A percentile compares a stretch with the other conserved stretches of the same genome.
Conservation (phyloP, 2,797 vertebrate genomes). For the Danio kyathit region DNA sequence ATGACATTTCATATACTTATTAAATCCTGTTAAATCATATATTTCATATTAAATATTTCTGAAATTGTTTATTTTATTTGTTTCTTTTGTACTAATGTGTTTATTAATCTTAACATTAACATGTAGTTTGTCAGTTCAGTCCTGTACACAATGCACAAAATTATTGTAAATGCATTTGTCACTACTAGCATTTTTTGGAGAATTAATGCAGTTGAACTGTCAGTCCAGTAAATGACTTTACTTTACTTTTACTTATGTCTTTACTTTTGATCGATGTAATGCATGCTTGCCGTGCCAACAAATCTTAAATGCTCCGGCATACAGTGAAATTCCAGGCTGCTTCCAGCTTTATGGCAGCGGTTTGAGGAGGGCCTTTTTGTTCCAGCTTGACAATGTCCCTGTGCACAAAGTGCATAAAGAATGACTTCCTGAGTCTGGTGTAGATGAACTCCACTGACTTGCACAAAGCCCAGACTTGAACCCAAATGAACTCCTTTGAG, state of each 20-base stretch:
- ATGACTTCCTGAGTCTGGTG: not conserved
- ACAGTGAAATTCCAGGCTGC: not conserved
- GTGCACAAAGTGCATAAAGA: constrained; percentile 16
- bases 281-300: not conserved
- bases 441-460: not conserved
- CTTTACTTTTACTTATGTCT: not conserved
- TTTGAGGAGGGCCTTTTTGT: not conserved
- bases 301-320: not conserved
- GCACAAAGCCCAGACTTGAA: constrained; percentile 7
- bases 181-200: too few relatives aligned
- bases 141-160: too few relatives aligned
- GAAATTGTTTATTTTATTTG: too few relatives aligned
- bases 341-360: not conserved
- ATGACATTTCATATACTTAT: too few relatives aligned
- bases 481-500: not conserved
- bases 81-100: too few relatives aligned
- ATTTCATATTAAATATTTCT: too few relatives aligned
- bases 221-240: too few relatives aligned
- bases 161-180: too few relatives aligned
- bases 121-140: too few relatives aligned
- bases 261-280: not conserved
- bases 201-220: too few relatives aligned
- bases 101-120: too few relatives aligned
- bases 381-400: constrained; percentile 13
- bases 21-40: too few relatives aligned